Percentiles rank a stretch among this genome's conserved stretches.
These are phyloP conservation scores for Drosophila athabasca DNA, from an alignment of 1,140 invertebrate species.

Conservation along the genomic window DNA sequence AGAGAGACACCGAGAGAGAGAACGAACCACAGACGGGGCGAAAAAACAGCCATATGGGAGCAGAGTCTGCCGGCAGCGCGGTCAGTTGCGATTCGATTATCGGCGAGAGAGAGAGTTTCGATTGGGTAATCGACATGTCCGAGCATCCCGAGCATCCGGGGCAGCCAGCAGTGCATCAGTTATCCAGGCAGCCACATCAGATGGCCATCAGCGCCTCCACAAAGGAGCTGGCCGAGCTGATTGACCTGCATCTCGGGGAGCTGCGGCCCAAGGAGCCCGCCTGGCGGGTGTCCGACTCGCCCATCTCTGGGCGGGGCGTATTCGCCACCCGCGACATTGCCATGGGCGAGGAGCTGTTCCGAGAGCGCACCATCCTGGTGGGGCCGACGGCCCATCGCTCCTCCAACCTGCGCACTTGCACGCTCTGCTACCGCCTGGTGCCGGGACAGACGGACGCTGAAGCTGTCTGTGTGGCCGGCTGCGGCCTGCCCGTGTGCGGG, in stretches of 20 bases:
- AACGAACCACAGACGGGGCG: conserved; percentile 2
- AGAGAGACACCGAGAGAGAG: neutral
- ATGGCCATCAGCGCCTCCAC: conserved; percentile 67
- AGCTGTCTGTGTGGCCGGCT: conserved; percentile 84
- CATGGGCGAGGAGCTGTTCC: conserved; percentile 88
- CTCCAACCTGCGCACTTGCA: conserved; percentile 67
- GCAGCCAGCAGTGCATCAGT: conserved; percentile 2
- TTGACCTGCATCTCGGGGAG: conserved; percentile 70
- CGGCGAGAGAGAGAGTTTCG: conserved; percentile 30
- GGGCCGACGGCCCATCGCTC: conserved; percentile 85
- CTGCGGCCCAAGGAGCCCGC: conserved; percentile 46
- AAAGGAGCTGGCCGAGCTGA: conserved; percentile 62
- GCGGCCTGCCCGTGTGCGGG: conserved; percentile 83
- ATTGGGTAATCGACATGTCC: conserved; percentile 25
- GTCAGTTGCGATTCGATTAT: conserved; percentile 56
- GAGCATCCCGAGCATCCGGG: neutral
- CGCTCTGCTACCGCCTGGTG: conserved; percentile 63
- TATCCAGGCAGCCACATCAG: conserved; percentile 28
- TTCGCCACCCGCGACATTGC: conserved; percentile 87
- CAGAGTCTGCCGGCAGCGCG: conserved; percentile 22
- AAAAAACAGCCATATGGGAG: conserved; percentile 15
- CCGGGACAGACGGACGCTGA: conserved; percentile 59
- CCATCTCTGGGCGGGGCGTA: conserved; percentile 87
- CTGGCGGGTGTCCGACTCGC: conserved; percentile 85
- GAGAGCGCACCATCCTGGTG: conserved; percentile 87